Evolutionary conservation across 2,888 invertebrate species (phyloP).

Genomic region (Philhelius pedissequus): DNA sequence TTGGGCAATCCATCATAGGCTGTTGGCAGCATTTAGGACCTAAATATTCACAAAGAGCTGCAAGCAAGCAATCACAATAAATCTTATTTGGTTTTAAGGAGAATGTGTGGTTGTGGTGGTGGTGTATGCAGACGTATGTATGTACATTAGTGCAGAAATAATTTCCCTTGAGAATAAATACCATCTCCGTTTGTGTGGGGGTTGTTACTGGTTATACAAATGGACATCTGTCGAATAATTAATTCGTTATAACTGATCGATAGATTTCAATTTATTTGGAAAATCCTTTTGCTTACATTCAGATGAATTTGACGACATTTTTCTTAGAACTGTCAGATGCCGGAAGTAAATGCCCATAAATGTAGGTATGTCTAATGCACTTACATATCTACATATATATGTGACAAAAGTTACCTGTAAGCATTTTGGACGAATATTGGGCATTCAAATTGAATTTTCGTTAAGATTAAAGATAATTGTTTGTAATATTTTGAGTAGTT

Average conservation of each 20-base stretch:
- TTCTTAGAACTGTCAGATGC: neutral
- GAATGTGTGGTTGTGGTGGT: too few species aligned
- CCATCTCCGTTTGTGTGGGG: neutral
- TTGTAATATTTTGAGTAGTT: too few species aligned
- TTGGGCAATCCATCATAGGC: slow-evolving; percentile 58
- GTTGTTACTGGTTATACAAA: neutral
- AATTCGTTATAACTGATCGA: slow-evolving; percentile 59
- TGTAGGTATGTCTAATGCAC: neutral
- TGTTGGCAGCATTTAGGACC: slow-evolving; percentile 49
- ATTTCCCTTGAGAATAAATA: slow-evolving; percentile 50
- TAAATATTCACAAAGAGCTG: slow-evolving; percentile 47
- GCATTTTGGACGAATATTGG: neutral
- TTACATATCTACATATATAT: neutral
- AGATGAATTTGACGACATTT: neutral
- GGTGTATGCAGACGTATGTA: neutral
- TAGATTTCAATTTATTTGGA: slow-evolving; percentile 41
- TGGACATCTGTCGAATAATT: slow-evolving; percentile 26
- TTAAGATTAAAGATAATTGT: too few species aligned
- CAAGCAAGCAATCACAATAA: slow-evolving; percentile 36
- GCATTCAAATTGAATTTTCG: too few species aligned
- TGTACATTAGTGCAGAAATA: neutral
- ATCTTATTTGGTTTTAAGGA: slow-evolving; percentile 25
- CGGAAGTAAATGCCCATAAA: neutral
- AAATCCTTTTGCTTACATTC: slow-evolving; percentile 28
- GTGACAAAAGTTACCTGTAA: neutral